Evolutionary conservation across 2,888 invertebrate species (phyloP).

Genomic region (Empis stercorea): DNA sequence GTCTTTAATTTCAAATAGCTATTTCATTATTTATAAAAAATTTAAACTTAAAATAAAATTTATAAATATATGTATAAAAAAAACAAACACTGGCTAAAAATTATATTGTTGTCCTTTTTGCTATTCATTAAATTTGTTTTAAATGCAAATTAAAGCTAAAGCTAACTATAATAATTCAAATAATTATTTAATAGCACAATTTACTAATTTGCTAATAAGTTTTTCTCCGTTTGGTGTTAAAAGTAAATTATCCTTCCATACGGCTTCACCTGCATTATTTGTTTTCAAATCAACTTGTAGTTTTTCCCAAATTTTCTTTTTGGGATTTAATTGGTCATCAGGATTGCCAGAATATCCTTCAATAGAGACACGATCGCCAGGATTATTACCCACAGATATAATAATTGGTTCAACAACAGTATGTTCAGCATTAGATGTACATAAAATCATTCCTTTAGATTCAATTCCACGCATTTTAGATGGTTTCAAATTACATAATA

Average conservation of each 20-base stretch:
- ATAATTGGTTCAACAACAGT: slow-evolving; percentile 74
- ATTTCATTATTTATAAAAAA: not conserved
- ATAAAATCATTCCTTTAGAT: slow-evolving; percentile 88
- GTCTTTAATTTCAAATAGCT: no score
- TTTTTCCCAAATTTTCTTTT: slow-evolving; percentile 92
- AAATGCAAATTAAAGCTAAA: no score
- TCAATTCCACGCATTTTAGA: slow-evolving; percentile 90
- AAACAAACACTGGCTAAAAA: no score
- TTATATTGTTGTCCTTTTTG: no score
- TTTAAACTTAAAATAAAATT: not conserved
- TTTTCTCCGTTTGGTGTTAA: slow-evolving; percentile 58
- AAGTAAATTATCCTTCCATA: slow-evolving; percentile 75
- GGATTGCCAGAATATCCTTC: slow-evolving; percentile 74
- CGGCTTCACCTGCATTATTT: slow-evolving; percentile 55
- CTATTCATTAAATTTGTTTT: no score
- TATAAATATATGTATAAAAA: no score
- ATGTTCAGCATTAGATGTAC: slow-evolving; percentile 70
- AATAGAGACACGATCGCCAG: slow-evolving; percentile 72
- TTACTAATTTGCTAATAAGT: slow-evolving; percentile 62
- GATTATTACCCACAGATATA: slow-evolving; percentile 59
- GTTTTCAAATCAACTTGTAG: slow-evolving; percentile 67
- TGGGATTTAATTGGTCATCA: slow-evolving; percentile 81
- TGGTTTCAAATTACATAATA: slow-evolving; percentile 91
- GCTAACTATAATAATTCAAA: no score
- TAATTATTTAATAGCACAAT: slow-evolving; percentile 68